Percentiles rank a stretch among this genome's conserved stretches.
These are phyloP conservation scores for Onychorhynchus coronatus DNA, from an alignment of 2,113 vertebrate genomes.

Conservation along the genomic window DNA sequence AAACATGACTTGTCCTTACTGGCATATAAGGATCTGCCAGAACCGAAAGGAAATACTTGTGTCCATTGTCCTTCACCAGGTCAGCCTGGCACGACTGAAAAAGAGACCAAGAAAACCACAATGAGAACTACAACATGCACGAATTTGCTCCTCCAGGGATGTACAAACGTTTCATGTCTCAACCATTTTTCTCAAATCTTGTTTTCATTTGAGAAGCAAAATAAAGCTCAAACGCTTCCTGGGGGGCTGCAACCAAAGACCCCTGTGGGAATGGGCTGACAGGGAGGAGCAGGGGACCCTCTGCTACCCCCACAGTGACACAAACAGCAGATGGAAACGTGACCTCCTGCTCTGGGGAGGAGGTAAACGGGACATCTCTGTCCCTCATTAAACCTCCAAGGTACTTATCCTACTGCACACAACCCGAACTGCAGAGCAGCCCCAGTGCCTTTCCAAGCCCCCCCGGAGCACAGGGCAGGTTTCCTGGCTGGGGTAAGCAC, in stretches of 20 bases:
- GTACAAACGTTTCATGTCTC: background rate
- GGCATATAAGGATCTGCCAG: slow-evolving; percentile 97
- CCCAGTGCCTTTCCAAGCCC: background rate
- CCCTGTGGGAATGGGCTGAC: background rate
- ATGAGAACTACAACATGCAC: background rate
- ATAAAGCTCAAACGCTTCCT: background rate
- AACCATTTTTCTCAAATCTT: background rate
- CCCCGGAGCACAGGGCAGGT: background rate
- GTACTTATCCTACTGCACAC: background rate
- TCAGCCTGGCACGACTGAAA: slow-evolving; percentile 95
- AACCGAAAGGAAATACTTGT: slow-evolving; percentile 99
- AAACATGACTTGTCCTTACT: slow-evolving; percentile 75
- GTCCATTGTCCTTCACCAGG: slow-evolving; percentile 97
- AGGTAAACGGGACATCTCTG: background rate
- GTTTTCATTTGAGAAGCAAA: background rate
- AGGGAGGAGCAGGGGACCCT: background rate
- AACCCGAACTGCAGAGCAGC: background rate
- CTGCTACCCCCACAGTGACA: background rate
- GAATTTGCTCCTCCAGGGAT: background rate
- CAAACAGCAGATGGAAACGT: accelerated
- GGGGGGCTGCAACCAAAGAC: background rate
- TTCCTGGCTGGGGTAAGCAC: background rate
- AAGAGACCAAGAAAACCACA: background rate
- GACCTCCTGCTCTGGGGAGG: background rate
- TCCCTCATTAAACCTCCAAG: background rate